These are phyloP conservation scores for Tenualosa ilisha DNA, from an alignment of 2,797 vertebrate genomes.

Conservation along the genomic window DNA sequence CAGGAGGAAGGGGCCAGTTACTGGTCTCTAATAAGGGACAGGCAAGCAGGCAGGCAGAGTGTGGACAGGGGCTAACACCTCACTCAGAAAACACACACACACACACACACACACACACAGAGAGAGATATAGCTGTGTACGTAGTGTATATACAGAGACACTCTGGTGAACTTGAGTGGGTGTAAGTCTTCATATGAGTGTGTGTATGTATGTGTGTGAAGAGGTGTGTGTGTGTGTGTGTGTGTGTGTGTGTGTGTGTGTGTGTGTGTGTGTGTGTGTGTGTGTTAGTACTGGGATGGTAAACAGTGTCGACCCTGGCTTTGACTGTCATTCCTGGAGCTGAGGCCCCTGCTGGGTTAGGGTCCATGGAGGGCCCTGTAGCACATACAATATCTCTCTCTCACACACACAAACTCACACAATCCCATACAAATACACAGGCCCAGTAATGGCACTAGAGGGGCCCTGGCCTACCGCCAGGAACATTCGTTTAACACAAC, in stretches of 20 bases:
- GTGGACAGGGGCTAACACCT: conserved; percentile 52
- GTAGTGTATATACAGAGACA: background rate
- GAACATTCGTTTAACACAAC: conserved; percentile 30
- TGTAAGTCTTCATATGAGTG: background rate
- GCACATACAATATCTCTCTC: background rate
- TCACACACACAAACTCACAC: conserved; percentile 13
- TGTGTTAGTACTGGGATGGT: background rate
- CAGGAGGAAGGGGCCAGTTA: conserved; percentile 59
- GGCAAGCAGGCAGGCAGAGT: conserved; percentile 46
- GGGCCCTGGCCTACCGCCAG: background rate
- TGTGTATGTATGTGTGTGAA: background rate
- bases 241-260: background rate
- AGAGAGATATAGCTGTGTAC: background rate
- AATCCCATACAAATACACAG: background rate
- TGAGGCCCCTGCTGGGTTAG: conserved; percentile 16
- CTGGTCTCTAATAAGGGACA: conserved; percentile 64
- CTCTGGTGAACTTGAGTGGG: background rate
- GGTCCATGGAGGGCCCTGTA: background rate
- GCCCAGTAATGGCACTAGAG: conserved; percentile 33
- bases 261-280: background rate
- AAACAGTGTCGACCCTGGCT: conserved; percentile 7
- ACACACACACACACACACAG: background rate
- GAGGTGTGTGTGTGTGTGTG: background rate
- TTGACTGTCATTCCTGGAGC: background rate
- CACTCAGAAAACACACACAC: background rate